Evolutionary conservation across 2,797 vertebrate genomes (phyloP), one percentile per base, ranked within the genome.

Genomic region (Hippocampus kuda): DNA sequence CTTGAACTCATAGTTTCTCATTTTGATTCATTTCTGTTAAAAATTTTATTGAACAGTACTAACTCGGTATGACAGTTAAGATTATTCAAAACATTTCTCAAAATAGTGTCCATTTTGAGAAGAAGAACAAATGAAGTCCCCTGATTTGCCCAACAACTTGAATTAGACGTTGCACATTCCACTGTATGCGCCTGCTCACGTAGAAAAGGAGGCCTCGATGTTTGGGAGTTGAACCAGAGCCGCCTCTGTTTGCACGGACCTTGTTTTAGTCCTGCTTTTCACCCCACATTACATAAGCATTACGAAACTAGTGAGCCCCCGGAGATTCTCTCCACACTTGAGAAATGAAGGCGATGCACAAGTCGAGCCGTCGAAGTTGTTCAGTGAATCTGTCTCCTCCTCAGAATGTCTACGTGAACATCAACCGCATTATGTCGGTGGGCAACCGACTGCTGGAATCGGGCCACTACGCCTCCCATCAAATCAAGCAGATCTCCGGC

Each of bases 371-470:
- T 6, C 13, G 15, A 64, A 44, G 41, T 46, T 24, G 22, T 44
- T 64, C 12, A 64, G 56, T 18, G 26, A 59, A 59, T 59, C 56
- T 13, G 13, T 27, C 12, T 16, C 0, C 54, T n/a, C 48, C 20
- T 0, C 73, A 99, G 97, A 99, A 99, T 18, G 97, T 98, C 75
- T 99, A 97, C 3, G 97, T 99, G 65, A 99, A 99, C 85, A 99
- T 99, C 77, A 99, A 95, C 86, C 95, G 97, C 83, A 99, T 99
- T 82, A 95, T 99, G 95, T 99, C 97, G 0, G 97, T 99, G 77
- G 97, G 94, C n/a, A 96, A 91, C 80, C 94, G 97, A 68, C 86
- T 99, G 84, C 91, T 98, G 5, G 97, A 99, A 88, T 96, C 96
- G 0, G 96, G 95, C 62, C 97, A 99, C 87, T 99, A 99, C 0